These are phyloP conservation scores for Physocephala rufipes DNA, from an alignment of 2,888 invertebrate genomes.

Conservation along the genomic window DNA sequence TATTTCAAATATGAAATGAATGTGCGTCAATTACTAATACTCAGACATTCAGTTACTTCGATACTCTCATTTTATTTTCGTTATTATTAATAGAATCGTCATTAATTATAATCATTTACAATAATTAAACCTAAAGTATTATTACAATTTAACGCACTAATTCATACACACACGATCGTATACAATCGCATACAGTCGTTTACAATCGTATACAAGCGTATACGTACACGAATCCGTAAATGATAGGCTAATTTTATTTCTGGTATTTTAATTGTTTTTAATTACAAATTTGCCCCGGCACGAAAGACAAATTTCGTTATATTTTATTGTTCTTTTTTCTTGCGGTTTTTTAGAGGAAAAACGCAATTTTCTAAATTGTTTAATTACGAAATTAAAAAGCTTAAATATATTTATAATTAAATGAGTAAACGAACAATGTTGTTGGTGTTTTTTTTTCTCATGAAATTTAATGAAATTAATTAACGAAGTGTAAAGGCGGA, in stretches of 20 bases:
- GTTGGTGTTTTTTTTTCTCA: background rate
- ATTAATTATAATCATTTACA: conserved; percentile 7
- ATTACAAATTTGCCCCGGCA: conserved; percentile 27
- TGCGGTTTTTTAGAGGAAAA: conserved; percentile 5
- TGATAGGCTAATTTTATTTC: background rate
- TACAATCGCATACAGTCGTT: too few species aligned
- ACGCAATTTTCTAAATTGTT: conserved; percentile 35
- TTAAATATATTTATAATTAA: conserved; percentile 32
- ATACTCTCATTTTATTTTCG: background rate
- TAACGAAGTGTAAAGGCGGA: background rate
- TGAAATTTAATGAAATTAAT: background rate
- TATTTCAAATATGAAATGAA: background rate
- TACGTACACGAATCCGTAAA: too few species aligned
- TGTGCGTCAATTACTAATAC: background rate
- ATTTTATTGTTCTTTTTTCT: conserved; percentile 9
- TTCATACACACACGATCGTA: too few species aligned
- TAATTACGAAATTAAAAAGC: conserved; percentile 38
- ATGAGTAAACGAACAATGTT: background rate
- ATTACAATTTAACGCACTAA: conserved; percentile 16
- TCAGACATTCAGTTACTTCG: too few species aligned
- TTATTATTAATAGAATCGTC: background rate
- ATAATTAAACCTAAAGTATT: conserved; percentile 11
- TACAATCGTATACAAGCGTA: too few species aligned
- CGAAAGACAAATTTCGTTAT: conserved; percentile 10
- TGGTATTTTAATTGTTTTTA: conserved; percentile 36